A percentile compares a stretch with the other conserved stretches of the same genome.
Evolutionary conservation across 2,888 invertebrate genomes (phyloP).

Genomic region (Leptopilina myrica): DNA sequence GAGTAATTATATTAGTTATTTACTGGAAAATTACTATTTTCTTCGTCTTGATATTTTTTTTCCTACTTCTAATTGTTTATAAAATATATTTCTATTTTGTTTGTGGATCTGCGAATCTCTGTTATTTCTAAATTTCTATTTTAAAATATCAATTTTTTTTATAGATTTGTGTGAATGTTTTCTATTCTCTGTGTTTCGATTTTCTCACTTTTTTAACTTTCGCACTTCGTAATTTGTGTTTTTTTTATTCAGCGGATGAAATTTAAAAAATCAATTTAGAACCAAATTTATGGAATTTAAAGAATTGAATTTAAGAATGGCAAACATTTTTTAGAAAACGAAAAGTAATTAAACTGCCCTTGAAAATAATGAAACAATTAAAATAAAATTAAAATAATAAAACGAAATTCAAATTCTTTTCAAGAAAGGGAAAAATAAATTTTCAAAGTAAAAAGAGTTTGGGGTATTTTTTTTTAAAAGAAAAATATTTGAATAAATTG

Average conservation of each 20-base stretch:
- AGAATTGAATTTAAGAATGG: not conserved
- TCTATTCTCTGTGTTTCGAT: constrained; percentile 26
- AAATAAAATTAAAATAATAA: too few species aligned
- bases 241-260: not conserved
- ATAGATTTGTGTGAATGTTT: constrained; percentile 33
- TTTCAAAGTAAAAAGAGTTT: too few species aligned
- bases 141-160: not conserved
- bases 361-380: too few species aligned
- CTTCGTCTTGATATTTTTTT: not conserved
- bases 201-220: constrained; percentile 13
- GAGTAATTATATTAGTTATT: not conserved
- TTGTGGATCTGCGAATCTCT: constrained; percentile 36
- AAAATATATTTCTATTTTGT: not conserved
- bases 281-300: too few species aligned
- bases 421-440: too few species aligned
- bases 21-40: not conserved
- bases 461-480: too few species aligned
- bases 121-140: constrained; percentile 42
- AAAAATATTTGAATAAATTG: too few species aligned
- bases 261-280: too few species aligned
- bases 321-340: not conserved
- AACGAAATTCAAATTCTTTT: too few species aligned
- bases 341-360: too few species aligned
- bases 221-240: not conserved
- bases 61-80: not conserved